Evolutionary conservation across 2,888 invertebrate genomes (phyloP).

Genomic region (Sialis fuliginosa): DNA sequence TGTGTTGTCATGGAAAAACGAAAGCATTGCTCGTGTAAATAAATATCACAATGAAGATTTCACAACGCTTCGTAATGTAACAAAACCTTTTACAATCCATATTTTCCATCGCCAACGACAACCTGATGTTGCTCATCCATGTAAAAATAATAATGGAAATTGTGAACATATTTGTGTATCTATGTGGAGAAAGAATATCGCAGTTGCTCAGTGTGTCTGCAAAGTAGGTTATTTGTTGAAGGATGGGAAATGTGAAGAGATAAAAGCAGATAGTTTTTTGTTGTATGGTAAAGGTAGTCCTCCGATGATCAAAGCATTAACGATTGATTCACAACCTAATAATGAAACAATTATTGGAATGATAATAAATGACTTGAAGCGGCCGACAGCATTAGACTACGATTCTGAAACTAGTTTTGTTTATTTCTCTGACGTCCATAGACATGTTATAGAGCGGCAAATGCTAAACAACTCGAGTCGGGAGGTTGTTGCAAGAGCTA

Average conservation of each 20-base stretch:
- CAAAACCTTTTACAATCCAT: conserved; percentile 44
- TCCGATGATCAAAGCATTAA: conserved; percentile 51
- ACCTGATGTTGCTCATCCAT: conserved; percentile 53
- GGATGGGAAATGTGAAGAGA: conserved; percentile 26
- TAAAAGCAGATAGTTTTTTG: conserved; percentile 42
- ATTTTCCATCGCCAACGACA: conserved; percentile 64
- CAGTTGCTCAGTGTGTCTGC: conserved; percentile 50
- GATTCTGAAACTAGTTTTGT: conserved; percentile 40
- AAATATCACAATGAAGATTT: conserved; percentile 33
- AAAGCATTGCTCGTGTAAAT: conserved; percentile 40
- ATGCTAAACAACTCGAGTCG: conserved; percentile 38
- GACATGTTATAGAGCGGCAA: conserved; percentile 44
- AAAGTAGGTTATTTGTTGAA: conserved; percentile 48
- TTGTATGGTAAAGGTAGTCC: conserved; percentile 47
- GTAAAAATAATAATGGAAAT: conserved; percentile 43
- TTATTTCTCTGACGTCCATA: conserved; percentile 43
- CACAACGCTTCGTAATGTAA: conserved; percentile 30
- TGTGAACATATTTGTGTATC: conserved; percentile 67
- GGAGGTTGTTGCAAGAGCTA: conserved; percentile 36
- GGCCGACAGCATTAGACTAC: conserved; percentile 50
- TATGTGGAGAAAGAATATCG: conserved; percentile 32
- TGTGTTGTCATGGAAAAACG: conserved; percentile 52
- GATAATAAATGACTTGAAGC: conserved; percentile 47
- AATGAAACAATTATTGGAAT: conserved; percentile 36
- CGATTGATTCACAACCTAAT: conserved; percentile 20